phyloP scores from a whole-genome alignment of 2,113 vertebrate species.

The Strigops habroptila region DNA sequence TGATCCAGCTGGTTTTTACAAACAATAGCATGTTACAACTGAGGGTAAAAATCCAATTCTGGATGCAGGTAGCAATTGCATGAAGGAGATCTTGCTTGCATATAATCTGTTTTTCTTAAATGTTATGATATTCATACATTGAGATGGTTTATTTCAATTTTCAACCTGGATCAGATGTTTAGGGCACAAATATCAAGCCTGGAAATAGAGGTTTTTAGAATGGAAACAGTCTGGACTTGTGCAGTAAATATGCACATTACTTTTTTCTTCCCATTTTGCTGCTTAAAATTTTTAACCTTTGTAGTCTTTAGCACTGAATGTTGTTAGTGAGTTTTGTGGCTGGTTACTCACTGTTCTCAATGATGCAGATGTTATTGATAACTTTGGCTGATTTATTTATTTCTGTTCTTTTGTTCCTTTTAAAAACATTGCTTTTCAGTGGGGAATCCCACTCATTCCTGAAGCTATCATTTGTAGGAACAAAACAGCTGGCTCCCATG shows the following conservation, averaged over 20 bases:
- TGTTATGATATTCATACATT: background rate
- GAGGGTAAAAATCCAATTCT: background rate
- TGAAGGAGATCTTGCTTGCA: background rate
- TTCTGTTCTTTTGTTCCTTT: background rate
- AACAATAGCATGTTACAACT: background rate
- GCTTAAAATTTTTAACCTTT: background rate
- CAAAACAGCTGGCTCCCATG: background rate
- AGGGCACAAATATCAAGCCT: background rate
- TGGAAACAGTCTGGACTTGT: background rate
- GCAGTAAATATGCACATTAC: background rate
- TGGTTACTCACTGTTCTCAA: background rate
- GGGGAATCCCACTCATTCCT: background rate
- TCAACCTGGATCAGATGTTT: background rate
- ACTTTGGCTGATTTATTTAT: background rate
- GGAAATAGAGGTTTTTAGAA: background rate
- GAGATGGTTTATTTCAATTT: background rate
- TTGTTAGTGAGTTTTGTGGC: background rate
- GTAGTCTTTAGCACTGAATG: background rate
- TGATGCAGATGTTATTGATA: constrained; percentile 2
- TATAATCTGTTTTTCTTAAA: background rate
- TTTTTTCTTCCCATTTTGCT: background rate
- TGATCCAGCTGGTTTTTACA: background rate
- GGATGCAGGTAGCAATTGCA: background rate
- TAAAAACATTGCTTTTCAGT: background rate
- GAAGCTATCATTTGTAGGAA: background rate